Conservation (phyloP, 2,113 vertebrate species). For the Pipra filicauda region DNA sequence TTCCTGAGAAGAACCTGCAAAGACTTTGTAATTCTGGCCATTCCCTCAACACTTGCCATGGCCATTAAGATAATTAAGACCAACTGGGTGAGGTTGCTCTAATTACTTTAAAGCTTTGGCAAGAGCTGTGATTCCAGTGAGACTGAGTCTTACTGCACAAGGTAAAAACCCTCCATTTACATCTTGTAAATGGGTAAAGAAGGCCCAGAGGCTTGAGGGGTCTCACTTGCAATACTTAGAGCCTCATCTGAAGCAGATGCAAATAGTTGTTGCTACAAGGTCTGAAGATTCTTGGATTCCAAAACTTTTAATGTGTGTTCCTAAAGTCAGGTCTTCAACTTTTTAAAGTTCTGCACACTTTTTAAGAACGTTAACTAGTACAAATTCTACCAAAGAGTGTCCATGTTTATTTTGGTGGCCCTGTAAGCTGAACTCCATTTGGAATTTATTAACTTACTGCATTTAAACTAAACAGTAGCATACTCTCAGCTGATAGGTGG, state of each 20-base stretch:
- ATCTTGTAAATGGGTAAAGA: no score
- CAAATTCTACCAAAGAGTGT: not conserved
- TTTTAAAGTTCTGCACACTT: not conserved
- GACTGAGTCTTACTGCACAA: not conserved
- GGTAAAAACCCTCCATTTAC: fast-evolving
- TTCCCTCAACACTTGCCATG: not conserved
- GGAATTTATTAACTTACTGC: not conserved
- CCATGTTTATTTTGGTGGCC: not conserved
- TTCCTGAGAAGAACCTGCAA: not conserved
- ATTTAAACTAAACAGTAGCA: not conserved
- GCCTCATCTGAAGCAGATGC: not conserved
- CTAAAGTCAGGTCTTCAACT: not conserved
- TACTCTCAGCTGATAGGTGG: not conserved
- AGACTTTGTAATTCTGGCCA: not conserved
- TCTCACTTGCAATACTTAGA: fast-evolving
- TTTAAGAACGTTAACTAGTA: not conserved
- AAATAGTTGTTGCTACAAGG: not conserved
- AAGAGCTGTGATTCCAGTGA: not conserved
- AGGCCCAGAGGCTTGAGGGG: no score
- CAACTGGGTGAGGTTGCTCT: not conserved
- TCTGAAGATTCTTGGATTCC: not conserved
- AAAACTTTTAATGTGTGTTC: not conserved
- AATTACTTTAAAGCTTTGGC: fast-evolving
- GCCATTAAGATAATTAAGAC: not conserved
- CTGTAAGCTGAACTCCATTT: not conserved